Conservation (phyloP, 2,113 vertebrate species). For the Lepus timidus region DNA sequence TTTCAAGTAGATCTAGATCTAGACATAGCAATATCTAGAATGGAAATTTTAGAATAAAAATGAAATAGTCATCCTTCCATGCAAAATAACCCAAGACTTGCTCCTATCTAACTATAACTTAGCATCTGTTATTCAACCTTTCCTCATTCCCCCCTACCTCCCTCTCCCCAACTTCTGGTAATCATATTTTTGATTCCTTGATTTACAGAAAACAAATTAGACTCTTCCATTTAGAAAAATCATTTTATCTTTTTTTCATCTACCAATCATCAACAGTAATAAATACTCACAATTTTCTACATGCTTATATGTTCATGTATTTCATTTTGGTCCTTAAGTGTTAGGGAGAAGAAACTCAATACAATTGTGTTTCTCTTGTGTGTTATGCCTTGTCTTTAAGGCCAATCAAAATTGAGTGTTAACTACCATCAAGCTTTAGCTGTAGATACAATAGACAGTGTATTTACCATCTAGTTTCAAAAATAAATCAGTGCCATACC, state of each 20-base stretch:
- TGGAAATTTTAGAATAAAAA: constrained; percentile 44
- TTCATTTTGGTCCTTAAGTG: not conserved
- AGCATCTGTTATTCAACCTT: too few species aligned
- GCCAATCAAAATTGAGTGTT: not conserved
- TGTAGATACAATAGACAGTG: not conserved
- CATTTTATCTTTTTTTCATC: not conserved
- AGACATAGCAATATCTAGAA: not conserved
- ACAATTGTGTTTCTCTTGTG: not conserved
- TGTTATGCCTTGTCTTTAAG: not conserved
- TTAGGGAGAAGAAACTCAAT: not conserved
- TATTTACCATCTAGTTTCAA: not conserved
- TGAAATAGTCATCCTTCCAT: not conserved
- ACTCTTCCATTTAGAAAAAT: not conserved
- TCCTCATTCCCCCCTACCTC: too few species aligned
- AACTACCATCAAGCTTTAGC: not conserved
- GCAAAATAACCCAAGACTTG: too few species aligned
- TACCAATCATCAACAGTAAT: not conserved
- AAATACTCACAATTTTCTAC: not conserved
- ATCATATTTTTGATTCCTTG: not conserved
- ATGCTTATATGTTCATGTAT: not conserved
- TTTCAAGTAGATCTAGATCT: not conserved
- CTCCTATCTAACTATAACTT: too few species aligned
- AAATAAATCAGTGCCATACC: not conserved
- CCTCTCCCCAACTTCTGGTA: too few species aligned
- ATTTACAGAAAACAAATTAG: constrained; percentile 19